Conservation (phyloP, 2,888 invertebrate genomes). For the Drosophila stalkeri region DNA sequence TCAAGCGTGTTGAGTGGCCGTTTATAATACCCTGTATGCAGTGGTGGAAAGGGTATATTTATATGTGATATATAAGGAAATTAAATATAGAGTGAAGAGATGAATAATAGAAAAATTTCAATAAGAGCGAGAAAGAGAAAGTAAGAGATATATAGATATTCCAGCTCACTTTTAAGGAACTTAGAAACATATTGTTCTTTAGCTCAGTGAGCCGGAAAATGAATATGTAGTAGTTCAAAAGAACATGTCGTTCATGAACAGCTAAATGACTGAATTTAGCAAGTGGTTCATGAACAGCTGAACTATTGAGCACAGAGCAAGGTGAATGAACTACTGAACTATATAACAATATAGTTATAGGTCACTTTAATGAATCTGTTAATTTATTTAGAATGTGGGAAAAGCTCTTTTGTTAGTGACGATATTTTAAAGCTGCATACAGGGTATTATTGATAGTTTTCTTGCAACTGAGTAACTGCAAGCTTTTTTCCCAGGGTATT, state of each 20-base stretch:
- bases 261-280: not conserved
- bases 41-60: not conserved
- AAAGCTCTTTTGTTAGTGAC: not conserved
- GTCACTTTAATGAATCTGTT: not conserved
- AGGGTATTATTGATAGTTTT: not conserved
- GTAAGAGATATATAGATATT: not conserved
- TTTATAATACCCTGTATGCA: slow-evolving; percentile 2
- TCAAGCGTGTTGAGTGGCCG: not conserved
- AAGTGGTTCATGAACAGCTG: not conserved
- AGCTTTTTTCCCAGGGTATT: too few species aligned
- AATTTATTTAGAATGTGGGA: not conserved
- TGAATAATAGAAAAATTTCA: not conserved
- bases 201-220: too few species aligned
- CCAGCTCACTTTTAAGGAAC: not conserved
- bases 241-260: too few species aligned
- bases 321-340: too few species aligned
- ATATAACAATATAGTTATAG: too few species aligned
- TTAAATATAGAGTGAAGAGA: too few species aligned
- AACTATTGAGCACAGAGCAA: not conserved
- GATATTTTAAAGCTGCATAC: not conserved
- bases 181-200: too few species aligned
- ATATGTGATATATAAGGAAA: not conserved
- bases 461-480: too few species aligned
- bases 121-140: not conserved
- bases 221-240: too few species aligned